phyloP scores from a whole-genome alignment of 2,797 vertebrate genomes.

The Syncerus caffer region DNA sequence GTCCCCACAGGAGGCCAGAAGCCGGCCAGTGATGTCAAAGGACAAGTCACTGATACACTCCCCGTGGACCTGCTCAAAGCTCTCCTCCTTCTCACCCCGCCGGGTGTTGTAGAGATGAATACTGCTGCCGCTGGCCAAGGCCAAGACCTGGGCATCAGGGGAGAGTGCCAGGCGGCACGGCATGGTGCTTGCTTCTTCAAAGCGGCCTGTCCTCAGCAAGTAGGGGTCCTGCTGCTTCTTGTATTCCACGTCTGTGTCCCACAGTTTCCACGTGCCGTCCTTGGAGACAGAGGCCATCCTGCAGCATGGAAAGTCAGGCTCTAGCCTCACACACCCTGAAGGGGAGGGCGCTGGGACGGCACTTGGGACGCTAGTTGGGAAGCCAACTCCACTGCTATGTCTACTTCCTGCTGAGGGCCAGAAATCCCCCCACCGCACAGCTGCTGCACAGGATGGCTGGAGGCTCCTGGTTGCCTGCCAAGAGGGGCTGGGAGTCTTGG shows the following conservation, averaged over 20 bases:
- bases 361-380: not conserved
- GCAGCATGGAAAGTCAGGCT: constrained; percentile 17
- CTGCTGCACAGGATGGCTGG: not conserved
- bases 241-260: constrained; percentile 96
- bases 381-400: not conserved
- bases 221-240: constrained; percentile 97
- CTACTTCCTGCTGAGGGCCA: not conserved
- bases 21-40: constrained; percentile 91
- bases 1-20: constrained; percentile 91
- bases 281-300: constrained; percentile 97
- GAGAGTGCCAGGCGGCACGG: constrained; percentile 89
- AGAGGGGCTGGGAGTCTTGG: not conserved
- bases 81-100: constrained; percentile 89
- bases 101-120: constrained; percentile 87
- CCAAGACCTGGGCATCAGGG: constrained; percentile 89
- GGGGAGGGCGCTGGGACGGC: not conserved
- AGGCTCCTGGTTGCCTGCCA: not conserved
- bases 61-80: constrained; percentile 85
- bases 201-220: constrained; percentile 89
- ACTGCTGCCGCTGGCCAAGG: constrained; percentile 85
- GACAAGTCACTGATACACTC: constrained; percentile 85
- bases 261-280: constrained; percentile 96
- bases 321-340: not conserved
- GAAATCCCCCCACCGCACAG: not conserved
- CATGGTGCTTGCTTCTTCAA: constrained; percentile 76